Evolutionary conservation across 2,113 vertebrate genomes (phyloP).

Genomic region (Aspiorhynchus laticeps): DNA sequence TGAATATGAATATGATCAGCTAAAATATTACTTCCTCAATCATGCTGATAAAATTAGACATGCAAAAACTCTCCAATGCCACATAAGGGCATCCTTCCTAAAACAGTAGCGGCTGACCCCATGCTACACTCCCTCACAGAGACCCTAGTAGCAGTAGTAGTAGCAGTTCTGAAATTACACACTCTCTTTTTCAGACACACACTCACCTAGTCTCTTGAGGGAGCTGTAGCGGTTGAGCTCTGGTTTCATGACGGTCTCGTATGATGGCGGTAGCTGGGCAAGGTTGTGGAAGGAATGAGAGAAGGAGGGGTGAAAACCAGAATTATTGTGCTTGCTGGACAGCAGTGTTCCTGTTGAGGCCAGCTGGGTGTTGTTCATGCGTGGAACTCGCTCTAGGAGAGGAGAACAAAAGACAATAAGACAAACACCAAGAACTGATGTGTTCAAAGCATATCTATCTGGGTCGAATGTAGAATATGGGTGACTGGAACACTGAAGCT

Average conservation of each 20-base stretch:
- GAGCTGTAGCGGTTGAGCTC: conserved; percentile 88
- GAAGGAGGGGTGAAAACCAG: conserved; percentile 73
- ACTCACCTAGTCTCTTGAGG: conserved; percentile 88
- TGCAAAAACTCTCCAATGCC: too few relatives aligned
- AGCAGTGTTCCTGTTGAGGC: conserved; percentile 72
- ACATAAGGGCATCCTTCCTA: neutral
- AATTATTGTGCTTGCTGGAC: conserved; percentile 79
- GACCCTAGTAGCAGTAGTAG: neutral
- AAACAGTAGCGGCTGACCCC: neutral
- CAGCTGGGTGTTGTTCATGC: conserved; percentile 79
- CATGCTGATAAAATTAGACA: too few relatives aligned
- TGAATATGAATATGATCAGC: too few relatives aligned
- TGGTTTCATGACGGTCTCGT: conserved; percentile 80
- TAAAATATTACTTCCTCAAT: too few relatives aligned
- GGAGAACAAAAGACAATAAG: conserved; percentile 21
- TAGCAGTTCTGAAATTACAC: neutral
- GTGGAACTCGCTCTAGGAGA: conserved; percentile 70
- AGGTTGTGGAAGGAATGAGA: conserved; percentile 92
- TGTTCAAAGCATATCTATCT: neutral
- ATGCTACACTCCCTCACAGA: neutral
- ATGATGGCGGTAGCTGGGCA: conserved; percentile 88
- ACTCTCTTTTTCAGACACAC: neutral
- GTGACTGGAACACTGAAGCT: conserved; percentile 3
- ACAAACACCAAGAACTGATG: neutral
- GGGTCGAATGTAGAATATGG: neutral